These are phyloP conservation scores for Chlorodrepanis virens DNA, from an alignment of 2,113 vertebrate species.

Conservation along the genomic window DNA sequence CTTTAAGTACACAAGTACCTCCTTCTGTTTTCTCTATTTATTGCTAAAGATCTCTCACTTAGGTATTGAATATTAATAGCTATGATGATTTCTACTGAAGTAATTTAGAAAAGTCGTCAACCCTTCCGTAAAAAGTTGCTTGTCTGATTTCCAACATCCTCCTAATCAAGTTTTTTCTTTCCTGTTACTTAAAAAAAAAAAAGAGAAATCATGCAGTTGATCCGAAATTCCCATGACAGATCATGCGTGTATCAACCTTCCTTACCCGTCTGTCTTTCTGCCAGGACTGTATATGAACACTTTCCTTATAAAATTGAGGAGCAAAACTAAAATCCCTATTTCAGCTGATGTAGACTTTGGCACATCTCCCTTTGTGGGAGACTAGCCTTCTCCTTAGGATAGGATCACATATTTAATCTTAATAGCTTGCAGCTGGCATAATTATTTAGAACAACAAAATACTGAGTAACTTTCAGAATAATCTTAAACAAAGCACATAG, in stretches of 20 bases:
- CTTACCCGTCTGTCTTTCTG: not conserved
- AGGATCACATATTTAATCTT: not conserved
- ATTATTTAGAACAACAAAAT: slow-evolving; percentile 9
- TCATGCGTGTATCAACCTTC: not conserved
- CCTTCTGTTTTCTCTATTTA: not conserved
- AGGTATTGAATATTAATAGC: slow-evolving; percentile 40
- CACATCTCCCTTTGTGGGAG: not conserved
- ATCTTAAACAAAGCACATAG: not conserved
- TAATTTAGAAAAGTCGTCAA: not conserved
- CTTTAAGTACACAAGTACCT: not conserved
- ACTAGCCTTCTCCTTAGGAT: not conserved
- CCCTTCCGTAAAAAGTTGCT: not conserved
- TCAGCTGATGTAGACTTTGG: not conserved
- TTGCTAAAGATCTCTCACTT: slow-evolving; percentile 9
- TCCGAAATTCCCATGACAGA: not conserved
- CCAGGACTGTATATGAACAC: not conserved
- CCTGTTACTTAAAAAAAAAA: not conserved
- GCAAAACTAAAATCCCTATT: not conserved
- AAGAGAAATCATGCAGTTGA: not conserved
- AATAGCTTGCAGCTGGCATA: not conserved
- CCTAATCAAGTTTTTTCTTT: slow-evolving; percentile 14
- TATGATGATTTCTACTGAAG: not conserved
- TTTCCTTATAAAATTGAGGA: not conserved
- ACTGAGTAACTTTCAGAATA: not conserved
- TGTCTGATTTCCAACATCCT: slow-evolving; percentile 29